phyloP scores from a whole-genome alignment of 2,888 invertebrate species.

The Polylopha cassiicola region DNA sequence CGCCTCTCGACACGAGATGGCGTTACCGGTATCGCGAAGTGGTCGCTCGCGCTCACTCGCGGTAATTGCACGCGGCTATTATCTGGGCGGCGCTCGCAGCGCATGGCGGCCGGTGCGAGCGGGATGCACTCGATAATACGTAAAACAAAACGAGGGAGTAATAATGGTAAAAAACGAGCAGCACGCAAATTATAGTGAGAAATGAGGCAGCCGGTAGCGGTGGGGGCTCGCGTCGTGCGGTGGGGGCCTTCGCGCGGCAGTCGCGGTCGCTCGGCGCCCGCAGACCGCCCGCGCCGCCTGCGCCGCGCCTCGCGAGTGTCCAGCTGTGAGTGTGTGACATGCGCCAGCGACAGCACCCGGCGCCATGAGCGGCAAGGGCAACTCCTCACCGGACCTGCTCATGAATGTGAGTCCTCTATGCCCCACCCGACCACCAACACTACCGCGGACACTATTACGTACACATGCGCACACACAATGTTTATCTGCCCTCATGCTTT shows the following conservation, averaged over 20 bases:
- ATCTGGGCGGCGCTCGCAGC: conserved; percentile 73
- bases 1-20: conserved; percentile 63
- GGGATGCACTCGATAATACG: conserved; percentile 78
- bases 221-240: conserved; percentile 62
- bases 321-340: conserved; percentile 69
- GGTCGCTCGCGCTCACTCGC: conserved; percentile 24
- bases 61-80: conserved; percentile 74
- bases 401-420: conserved; percentile 72
- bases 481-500: no score
- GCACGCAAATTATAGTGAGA: conserved; percentile 78
- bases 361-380: conserved; percentile 71
- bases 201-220: conserved; percentile 77
- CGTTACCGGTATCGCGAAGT: conserved; percentile 49
- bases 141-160: conserved; percentile 78
- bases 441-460: conserved; percentile 2
- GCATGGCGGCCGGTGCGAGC: conserved; percentile 77
- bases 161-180: conserved; percentile 77
- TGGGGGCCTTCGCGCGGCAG: conserved; percentile 65
- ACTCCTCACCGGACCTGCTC: conserved; percentile 74
- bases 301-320: conserved; percentile 64
- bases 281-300: conserved; percentile 66
- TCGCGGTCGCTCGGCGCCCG: conserved; percentile 66
- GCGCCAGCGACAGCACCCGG: conserved; percentile 56
- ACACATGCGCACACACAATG: background rate
- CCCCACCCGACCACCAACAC: conserved; percentile 23